Conservation (phyloP, 1,140 invertebrate species). For the Drosophila repletoides region DNA sequence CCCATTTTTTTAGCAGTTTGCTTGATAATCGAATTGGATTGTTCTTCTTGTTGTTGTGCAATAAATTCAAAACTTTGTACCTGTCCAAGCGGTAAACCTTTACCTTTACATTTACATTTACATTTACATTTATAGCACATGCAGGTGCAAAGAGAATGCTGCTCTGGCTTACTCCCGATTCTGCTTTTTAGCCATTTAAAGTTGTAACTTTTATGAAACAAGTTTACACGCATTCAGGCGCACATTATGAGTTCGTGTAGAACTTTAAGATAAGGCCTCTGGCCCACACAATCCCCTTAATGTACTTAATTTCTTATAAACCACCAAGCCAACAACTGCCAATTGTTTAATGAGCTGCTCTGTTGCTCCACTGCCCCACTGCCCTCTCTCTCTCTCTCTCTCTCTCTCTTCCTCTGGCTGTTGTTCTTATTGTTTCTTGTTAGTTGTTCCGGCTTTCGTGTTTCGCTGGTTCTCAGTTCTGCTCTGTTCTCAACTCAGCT, state of each 20-base stretch:
- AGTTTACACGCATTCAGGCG: constrained; percentile 44
- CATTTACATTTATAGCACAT: not conserved
- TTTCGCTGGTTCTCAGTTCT: constrained; percentile 26
- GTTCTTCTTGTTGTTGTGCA: constrained; percentile 23
- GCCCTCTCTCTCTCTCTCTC: too few species aligned
- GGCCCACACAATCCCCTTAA: constrained; percentile 7
- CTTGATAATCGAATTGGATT: constrained; percentile 48
- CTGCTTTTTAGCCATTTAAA: constrained; percentile 41
- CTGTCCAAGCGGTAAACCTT: constrained; percentile 29
- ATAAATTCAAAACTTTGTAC: constrained; percentile 69
- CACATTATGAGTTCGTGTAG: constrained; percentile 11
- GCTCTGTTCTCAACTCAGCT: constrained; percentile 36
- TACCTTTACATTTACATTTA: not conserved
- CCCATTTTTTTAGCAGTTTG: constrained; percentile 23
- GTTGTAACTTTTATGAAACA: constrained; percentile 46
- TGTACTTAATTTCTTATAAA: constrained; percentile 62
- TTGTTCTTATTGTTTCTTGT: constrained; percentile 24
- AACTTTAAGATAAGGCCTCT: constrained; percentile 49
- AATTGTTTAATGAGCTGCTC: constrained; percentile 77
- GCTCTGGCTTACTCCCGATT: constrained; percentile 7
- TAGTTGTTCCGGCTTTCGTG: constrained; percentile 40
- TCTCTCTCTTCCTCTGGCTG: too few species aligned
- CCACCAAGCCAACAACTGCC: constrained; percentile 45
- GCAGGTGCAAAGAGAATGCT: constrained; percentile 7
- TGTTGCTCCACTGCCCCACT: constrained; percentile 28